Conservation (phyloP, 2,113 vertebrate species). For the Pimephales promelas region DNA sequence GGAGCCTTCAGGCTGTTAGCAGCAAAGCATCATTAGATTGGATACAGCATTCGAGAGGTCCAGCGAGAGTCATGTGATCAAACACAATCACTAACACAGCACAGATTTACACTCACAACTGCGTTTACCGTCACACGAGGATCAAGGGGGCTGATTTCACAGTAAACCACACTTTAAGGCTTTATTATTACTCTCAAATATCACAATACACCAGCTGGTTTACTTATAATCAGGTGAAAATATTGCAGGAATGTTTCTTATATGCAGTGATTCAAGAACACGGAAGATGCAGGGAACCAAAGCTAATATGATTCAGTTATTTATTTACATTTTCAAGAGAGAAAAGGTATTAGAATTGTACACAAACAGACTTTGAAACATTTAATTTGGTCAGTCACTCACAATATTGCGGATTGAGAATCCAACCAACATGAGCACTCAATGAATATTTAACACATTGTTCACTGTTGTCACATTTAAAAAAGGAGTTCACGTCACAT, state of each 20-base stretch:
- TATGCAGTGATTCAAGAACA: no score
- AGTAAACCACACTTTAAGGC: constrained; percentile 38
- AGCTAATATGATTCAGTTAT: constrained; percentile 22
- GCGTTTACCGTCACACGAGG: neutral
- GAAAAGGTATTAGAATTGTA: neutral
- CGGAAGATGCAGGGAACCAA: neutral
- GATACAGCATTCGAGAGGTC: constrained; percentile 29
- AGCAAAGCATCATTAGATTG: neutral
- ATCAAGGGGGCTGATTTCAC: constrained; percentile 42
- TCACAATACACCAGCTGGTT: neutral
- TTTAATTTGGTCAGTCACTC: constrained; percentile 33
- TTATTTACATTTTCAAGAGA: constrained; percentile 38
- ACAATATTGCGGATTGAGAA: constrained; percentile 7
- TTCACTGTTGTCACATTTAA: neutral
- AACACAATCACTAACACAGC: neutral
- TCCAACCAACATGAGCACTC: neutral
- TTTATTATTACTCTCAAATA: neutral
- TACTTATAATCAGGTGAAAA: neutral
- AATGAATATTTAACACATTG: neutral
- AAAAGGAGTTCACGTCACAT: neutral
- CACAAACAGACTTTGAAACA: constrained; percentile 18
- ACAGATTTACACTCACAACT: constrained; percentile 24
- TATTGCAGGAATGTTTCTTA: constrained; percentile 33
- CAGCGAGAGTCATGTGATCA: neutral
- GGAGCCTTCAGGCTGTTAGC: neutral